Evolutionary conservation across 2,797 vertebrate species (phyloP), one percentile per base, ranked within the genome.

Genomic region (Sebastes nivosus): DNA sequence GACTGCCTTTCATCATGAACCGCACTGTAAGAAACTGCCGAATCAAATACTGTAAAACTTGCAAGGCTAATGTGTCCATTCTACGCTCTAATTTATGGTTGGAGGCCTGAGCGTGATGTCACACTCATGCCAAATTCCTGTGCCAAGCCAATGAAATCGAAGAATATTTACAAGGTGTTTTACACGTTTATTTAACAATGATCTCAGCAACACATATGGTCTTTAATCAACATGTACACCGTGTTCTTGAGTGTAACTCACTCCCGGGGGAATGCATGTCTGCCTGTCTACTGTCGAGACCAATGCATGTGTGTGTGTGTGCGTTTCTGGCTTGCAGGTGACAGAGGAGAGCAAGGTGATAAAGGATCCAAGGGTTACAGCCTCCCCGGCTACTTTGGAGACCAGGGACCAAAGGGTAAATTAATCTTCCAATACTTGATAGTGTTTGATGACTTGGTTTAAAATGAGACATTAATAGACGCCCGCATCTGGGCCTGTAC

Each of bases 291-390:
- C 46, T 87, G 54, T 78, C 32, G 18, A 42, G n/a, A 66, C 32
- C n/a, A 30, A 14, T 75, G 63, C 61, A 32, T 72, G 29, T 67
- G 16, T 59, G 55, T 76, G 54, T 76, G 27, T 72, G 16, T 65
- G 55, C 71, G 24, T 72, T 29, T 90, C 63, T 91, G 90, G 24
- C 75, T 72, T 86, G 80, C 92, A 97, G 95, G 95, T 81, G 80
- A 95, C 70, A 46, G 25, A 76, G 92, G 94, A 89, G 95, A 96
- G 18, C 88, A 79, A 68, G 93, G 95, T 77, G 95, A 95, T 87
- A 93, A 94, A 90, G 93, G 93, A 79, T 60, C 81, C 67, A 95
- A 91, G 83, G 94, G 92, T 81, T 72, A 96, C 1, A 86, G 93
- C 8, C 72, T 95, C 24, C 78, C 93, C 71, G 94, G 94, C 12